Base-by-base conservation (phyloP, 2,113 vertebrate genomes). In the Equus quagga region DNA sequence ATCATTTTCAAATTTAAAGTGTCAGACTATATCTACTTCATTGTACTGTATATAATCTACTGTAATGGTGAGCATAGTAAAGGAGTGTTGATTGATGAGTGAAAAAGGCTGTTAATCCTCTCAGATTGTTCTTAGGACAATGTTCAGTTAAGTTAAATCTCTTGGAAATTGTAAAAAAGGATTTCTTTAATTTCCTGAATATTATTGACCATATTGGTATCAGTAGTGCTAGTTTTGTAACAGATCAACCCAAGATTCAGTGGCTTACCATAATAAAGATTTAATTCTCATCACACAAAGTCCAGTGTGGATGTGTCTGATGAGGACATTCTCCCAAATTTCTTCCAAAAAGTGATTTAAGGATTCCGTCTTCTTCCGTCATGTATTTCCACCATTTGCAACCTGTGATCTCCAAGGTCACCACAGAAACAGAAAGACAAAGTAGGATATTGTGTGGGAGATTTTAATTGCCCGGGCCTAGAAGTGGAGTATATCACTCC, bases 331-430 rank as follows among this genome's bases (percentile, higher is more conserved):
- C 11, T 89, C 41, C n/a, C 78, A 54, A 1, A 8, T 93, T 69
- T 89, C 51, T 93, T 76, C 24, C 69, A 76, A 56, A 96, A 64
- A 76, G 15, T 69, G 58, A 69, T 58, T 88, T 86, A 72, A 95
- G 46, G 72, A 62, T 85, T 21, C 31, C 58, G 36, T 3, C 51
- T 36, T 69, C 12, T 58, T 62, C 36, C 49, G 8, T 69, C 19
- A 12, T 41, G 12, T 84, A 54, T 79, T 93, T 96, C 41, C 79
- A 28, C 62, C 44, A 46, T 96, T 78, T 92, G 89, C 64, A 84
- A 14, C 36, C n/a, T 90, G 2, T 86, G 73, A 72, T 15, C 46
- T 80, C 65, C 21, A 41, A n/a, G 9, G 23, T 93, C 10, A 93
- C 54, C 49, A 69, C 36, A 75, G 36, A 82, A 96, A 41, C 6